These are phyloP conservation scores for Chondrilla cf. caribensis DNA, from an alignment of 37 sponge, comb jelly and placozoan species.

Conservation along the genomic window DNA sequence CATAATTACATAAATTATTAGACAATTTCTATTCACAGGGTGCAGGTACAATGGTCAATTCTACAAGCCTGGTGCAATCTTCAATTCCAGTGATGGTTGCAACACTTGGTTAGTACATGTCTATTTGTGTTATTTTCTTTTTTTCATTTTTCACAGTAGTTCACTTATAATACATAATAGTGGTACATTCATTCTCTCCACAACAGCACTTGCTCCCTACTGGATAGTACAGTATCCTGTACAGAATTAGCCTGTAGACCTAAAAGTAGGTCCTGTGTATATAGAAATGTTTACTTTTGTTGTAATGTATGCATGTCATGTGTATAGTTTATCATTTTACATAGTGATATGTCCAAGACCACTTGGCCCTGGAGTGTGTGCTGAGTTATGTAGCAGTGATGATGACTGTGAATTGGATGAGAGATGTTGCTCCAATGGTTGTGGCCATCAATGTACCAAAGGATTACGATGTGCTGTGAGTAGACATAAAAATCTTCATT, in stretches of 20 bases:
- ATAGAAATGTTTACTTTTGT: no score
- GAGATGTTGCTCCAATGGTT: conserved; percentile 27
- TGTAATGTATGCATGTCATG: no score
- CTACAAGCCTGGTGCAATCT: background rate
- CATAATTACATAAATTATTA: no score
- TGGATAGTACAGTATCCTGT: no score
- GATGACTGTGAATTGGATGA: background rate
- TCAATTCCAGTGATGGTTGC: background rate
- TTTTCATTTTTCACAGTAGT: no score
- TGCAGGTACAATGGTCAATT: background rate
- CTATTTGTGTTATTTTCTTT: no score
- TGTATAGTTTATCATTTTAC: background rate
- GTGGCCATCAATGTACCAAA: conserved; percentile 10
- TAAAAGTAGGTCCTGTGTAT: no score
- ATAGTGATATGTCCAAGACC: conserved; percentile 3
- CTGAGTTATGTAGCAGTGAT: conserved; percentile 1
- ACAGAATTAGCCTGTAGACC: no score
- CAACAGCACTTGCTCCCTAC: no score
- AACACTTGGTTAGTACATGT: conserved; percentile 15
- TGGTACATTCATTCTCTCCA: no score
- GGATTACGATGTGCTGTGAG: conserved; percentile 12
- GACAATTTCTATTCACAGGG: background rate
- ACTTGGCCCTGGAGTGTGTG: background rate
- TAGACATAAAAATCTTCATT: background rate
- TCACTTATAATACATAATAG: no score